These are phyloP conservation scores for Acanthiza pusilla DNA, from an alignment of 2,797 vertebrate species.

Conservation along the genomic window DNA sequence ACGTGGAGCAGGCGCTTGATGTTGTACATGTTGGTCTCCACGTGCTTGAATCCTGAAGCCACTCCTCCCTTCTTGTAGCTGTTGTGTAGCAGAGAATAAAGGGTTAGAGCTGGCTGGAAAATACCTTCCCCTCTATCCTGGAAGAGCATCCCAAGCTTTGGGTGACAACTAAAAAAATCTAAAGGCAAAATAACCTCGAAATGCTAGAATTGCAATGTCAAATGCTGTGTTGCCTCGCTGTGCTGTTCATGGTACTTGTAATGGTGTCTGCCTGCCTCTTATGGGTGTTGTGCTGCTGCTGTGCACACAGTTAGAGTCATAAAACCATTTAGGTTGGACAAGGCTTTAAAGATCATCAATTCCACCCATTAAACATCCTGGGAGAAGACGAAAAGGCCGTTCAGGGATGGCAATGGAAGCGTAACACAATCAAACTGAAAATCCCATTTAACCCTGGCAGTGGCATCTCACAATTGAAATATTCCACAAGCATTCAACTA, in stretches of 20 bases:
- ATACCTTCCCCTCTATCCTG: background rate
- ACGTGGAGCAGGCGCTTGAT: constrained; percentile 85
- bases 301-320: background rate
- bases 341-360: background rate
- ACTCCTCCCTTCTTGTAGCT: constrained; percentile 93
- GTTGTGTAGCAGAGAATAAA: background rate
- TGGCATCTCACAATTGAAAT: background rate
- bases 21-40: constrained; percentile 87
- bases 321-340: background rate
- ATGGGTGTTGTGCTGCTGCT: background rate
- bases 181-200: background rate
- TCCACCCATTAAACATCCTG: background rate
- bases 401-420: background rate
- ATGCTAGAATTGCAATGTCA: background rate
- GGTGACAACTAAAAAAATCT: background rate
- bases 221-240: background rate
- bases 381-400: background rate
- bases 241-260: background rate
- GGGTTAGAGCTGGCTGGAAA: background rate
- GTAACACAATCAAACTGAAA: background rate
- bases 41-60: constrained; percentile 86
- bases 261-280: rapidly evolving
- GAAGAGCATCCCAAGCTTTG: background rate
- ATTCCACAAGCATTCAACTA: background rate
- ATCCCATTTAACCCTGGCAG: background rate